Evolutionary conservation across 2,113 vertebrate species (phyloP).

Genomic region (Azemiops feae): DNA sequence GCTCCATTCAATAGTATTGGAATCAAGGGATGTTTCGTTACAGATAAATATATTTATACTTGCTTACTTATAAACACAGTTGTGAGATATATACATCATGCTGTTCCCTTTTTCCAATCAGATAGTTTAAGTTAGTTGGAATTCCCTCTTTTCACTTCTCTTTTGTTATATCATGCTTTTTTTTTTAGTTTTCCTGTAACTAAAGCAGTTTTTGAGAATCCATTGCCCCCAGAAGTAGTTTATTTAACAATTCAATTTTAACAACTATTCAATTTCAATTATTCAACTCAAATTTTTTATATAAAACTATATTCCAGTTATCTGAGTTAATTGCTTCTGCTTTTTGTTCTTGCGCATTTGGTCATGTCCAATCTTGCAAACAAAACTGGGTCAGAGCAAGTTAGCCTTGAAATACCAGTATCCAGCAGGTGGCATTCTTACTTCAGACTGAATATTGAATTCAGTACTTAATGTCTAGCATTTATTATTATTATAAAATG

Average conservation of each 20-base stretch:
- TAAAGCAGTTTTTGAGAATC: conserved; percentile 15
- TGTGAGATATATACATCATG: background rate
- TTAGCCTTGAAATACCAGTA: background rate
- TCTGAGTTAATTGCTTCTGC: background rate
- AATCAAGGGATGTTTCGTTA: background rate
- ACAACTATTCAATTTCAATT: background rate
- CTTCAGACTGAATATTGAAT: background rate
- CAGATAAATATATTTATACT: background rate
- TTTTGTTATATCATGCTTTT: background rate
- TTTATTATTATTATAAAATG: background rate
- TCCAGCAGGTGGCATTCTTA: conserved; percentile 10
- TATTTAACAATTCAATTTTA: conserved; percentile 2
- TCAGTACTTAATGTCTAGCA: background rate
- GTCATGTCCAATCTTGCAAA: background rate
- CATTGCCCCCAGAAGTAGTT: background rate
- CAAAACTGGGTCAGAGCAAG: background rate
- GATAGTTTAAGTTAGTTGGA: background rate
- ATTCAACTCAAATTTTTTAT: background rate
- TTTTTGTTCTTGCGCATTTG: background rate
- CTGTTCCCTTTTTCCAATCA: background rate
- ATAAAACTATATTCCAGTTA: background rate
- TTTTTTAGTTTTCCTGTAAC: background rate
- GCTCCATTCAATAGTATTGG: background rate
- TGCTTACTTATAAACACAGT: background rate
- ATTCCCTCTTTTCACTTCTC: background rate